Conservation (phyloP, 2,888 invertebrate species). For the Capitulum mitella region DNA sequence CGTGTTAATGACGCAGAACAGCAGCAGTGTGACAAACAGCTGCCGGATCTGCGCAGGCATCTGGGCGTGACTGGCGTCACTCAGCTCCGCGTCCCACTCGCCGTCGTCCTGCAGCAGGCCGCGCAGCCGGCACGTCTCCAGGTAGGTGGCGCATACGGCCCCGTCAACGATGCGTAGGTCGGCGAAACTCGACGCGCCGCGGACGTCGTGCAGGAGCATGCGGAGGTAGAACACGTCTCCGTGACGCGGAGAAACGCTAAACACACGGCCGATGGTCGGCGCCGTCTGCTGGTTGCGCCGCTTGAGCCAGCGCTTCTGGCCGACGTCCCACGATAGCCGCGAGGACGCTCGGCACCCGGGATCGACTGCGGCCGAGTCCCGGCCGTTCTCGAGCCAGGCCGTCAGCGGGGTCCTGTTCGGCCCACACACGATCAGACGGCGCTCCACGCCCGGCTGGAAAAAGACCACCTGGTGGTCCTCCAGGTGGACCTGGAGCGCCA, state of each 20-base stretch:
- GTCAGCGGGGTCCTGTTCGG: no score
- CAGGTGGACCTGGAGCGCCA: no score
- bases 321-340: not conserved
- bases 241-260: not conserved
- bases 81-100: constrained; percentile 37
- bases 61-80: no score
- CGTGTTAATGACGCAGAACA: not conserved
- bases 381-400: not conserved
- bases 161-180: constrained; percentile 38
- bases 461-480: not conserved
- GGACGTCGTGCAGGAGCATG: constrained; percentile 39
- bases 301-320: not conserved
- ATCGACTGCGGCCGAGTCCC: not conserved
- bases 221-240: constrained; percentile 40
- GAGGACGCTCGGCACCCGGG: not conserved
- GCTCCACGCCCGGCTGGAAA: not conserved
- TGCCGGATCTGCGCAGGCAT: no score
- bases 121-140: no score
- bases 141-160: no score
- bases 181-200: constrained; percentile 37
- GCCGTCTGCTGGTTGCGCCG: not conserved
- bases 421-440: not conserved
- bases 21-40: no score
- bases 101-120: constrained; percentile 38
- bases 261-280: not conserved